Conservation (phyloP, 2,888 invertebrate species). For the Drosophila histrio region DNA sequence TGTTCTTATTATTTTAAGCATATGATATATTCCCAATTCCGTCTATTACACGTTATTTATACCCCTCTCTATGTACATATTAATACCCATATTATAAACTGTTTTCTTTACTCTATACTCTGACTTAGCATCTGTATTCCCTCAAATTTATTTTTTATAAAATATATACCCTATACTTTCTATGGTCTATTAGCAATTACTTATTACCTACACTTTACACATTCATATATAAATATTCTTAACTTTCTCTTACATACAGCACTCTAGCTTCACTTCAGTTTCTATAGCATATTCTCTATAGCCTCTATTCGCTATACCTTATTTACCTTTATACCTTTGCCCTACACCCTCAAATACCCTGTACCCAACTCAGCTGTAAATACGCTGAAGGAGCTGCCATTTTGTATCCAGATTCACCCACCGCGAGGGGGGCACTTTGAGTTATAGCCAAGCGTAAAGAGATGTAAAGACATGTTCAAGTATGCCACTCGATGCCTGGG, state of each 20-base stretch:
- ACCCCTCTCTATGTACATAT: no score
- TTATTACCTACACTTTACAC: background rate
- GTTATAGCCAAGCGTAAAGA: slow-evolving; percentile 74
- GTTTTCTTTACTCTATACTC: no score
- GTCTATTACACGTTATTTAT: background rate
- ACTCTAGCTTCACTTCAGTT: background rate
- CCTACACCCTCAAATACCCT: background rate
- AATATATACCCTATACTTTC: background rate
- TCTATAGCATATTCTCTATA: background rate
- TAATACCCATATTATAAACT: no score
- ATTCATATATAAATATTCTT: background rate
- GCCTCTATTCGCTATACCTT: background rate
- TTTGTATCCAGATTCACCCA: slow-evolving; percentile 34
- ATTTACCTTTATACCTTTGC: background rate
- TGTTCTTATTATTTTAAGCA: no score
- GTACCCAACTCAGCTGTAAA: background rate
- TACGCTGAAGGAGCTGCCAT: slow-evolving; percentile 46
- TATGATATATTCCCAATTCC: no score
- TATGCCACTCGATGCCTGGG: slow-evolving; percentile 70
- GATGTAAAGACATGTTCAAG: slow-evolving; percentile 78
- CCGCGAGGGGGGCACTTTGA: slow-evolving; percentile 54
- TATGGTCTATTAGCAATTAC: background rate
- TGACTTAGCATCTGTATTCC: background rate
- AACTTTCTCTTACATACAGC: background rate
- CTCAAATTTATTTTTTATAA: background rate